Evolutionary conservation across 2,888 invertebrate species (phyloP).

Genomic region (Coleophora deauratella): DNA sequence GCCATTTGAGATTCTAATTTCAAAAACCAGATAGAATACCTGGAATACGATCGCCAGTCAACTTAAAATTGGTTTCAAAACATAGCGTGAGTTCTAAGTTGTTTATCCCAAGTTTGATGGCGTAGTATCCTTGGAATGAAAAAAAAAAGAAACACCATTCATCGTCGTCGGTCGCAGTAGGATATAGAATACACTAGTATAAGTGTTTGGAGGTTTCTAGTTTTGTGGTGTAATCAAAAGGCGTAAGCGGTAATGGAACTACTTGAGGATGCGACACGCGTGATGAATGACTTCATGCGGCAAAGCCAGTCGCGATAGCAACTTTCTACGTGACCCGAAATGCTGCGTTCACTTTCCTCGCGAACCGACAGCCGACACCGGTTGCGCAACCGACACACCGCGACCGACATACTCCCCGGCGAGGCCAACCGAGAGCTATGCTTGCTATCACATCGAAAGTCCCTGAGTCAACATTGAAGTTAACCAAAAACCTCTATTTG

Average conservation of each 20-base stretch:
- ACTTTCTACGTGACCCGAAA: slow-evolving; percentile 73
- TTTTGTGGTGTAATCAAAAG: no score
- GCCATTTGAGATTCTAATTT: slow-evolving; percentile 29
- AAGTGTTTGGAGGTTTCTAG: not conserved
- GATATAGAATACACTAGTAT: not conserved
- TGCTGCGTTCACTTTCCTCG: slow-evolving; percentile 72
- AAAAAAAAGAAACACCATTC: slow-evolving; percentile 11
- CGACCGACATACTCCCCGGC: slow-evolving; percentile 25
- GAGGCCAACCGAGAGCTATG: no score
- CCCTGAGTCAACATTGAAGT: no score
- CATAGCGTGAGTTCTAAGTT: slow-evolving; percentile 29
- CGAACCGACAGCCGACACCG: slow-evolving; percentile 34
- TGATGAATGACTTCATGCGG: not conserved
- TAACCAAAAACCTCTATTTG: no score
- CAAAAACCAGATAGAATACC: slow-evolving; percentile 26
- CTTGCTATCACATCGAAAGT: no score
- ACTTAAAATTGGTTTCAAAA: slow-evolving; percentile 25
- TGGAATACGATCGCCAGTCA: slow-evolving; percentile 30
- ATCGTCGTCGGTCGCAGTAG: slow-evolving; percentile 7
- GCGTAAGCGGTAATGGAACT: no score
- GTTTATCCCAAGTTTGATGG: slow-evolving; percentile 19
- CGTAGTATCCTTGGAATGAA: slow-evolving; percentile 18
- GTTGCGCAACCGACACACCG: slow-evolving; percentile 52
- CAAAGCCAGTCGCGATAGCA: slow-evolving; percentile 36
- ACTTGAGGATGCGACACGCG: no score